Conservation (phyloP, 2,113 vertebrate genomes). For the Phrynocephalus versicolor region DNA sequence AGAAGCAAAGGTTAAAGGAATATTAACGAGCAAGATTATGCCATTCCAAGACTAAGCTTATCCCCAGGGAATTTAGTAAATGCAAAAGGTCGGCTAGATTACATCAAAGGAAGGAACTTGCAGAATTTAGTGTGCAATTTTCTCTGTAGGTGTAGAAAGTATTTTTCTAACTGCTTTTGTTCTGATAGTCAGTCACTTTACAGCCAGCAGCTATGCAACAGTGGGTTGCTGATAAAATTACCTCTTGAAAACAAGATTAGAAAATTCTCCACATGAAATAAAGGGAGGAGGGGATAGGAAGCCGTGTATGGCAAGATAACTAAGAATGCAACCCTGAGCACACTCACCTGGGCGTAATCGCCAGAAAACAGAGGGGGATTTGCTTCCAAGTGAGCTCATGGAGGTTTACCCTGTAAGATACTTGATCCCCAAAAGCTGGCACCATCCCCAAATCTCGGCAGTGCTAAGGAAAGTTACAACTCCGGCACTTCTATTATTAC, state of each 20-base stretch:
- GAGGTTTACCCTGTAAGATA: background rate
- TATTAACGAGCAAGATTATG: slow-evolving; percentile 43
- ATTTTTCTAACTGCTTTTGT: slow-evolving; percentile 53
- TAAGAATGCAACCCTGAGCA: background rate
- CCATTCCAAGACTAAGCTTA: slow-evolving; percentile 27
- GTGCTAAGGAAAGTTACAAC: too few relatives aligned
- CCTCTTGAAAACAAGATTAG: slow-evolving; percentile 51
- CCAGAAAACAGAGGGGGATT: background rate
- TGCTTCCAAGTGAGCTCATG: background rate
- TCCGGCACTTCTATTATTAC: too few relatives aligned
- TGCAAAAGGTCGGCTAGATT: slow-evolving; percentile 21
- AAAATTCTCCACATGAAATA: slow-evolving; percentile 55
- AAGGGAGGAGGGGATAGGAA: slow-evolving; percentile 51
- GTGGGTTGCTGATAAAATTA: slow-evolving; percentile 56
- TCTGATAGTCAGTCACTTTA: slow-evolving; percentile 39
- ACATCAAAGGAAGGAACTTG: slow-evolving; percentile 29
- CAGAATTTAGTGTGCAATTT: slow-evolving; percentile 48
- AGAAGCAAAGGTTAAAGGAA: slow-evolving; percentile 46
- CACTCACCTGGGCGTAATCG: background rate
- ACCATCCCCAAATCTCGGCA: background rate
- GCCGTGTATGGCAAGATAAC: slow-evolving; percentile 38
- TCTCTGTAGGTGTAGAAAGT: slow-evolving; percentile 29
- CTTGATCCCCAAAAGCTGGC: background rate
- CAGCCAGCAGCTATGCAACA: slow-evolving; percentile 7
- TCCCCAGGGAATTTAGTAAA: slow-evolving; percentile 39